Base-by-base conservation (phyloP, 2,113 vertebrate genomes). In the Seriola rivoliana region DNA sequence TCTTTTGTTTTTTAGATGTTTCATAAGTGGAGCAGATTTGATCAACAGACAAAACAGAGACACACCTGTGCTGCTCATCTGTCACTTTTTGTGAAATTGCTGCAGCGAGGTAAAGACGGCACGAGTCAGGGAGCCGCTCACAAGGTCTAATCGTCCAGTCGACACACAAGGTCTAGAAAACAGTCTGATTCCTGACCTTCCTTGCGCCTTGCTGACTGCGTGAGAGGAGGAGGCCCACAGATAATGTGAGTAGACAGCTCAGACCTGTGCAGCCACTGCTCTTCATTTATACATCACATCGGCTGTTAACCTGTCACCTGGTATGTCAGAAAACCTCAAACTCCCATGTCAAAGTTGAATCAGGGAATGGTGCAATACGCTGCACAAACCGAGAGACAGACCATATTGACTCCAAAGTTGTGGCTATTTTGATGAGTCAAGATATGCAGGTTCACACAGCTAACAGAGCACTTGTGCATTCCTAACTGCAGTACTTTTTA, bases 251-350 rank as follows among this genome's bases (percentile, higher is more conserved):
- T 13, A 57, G 92, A 92, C 91, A 91, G 85, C 81, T 78, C 74
- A 19, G 79, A 50, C 75, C 62, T 42, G 55, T 46, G 70, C 67
- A 71, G 74, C 71, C 69, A 71, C 73, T 85, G 75, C 85, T 90
- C 81, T 87, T 93, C 86, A 85, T 87, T 92, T 90, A 88, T 90
- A 87, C 68, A 90, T 85, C 67, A 62, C 83, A 59, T 36, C 2
- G 29, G 44, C 60, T 0, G 67, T 81, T 62, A 89, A 74, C 80
- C 68, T 83, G 23, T 81, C 34, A 59, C 85, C 72, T 44, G 68
- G 62, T 65, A 71, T 74, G 82, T 85, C 88, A 88, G 75, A 85
- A 84, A 84, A 40, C 44, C 57, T 89, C 66, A 52, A 64, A 48
- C 48, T 84, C 87, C 58, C 48, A 63, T 25, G 1, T 63, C 71